Conservation (phyloP, 2,797 vertebrate genomes). For the Peromyscus eremicus region DNA sequence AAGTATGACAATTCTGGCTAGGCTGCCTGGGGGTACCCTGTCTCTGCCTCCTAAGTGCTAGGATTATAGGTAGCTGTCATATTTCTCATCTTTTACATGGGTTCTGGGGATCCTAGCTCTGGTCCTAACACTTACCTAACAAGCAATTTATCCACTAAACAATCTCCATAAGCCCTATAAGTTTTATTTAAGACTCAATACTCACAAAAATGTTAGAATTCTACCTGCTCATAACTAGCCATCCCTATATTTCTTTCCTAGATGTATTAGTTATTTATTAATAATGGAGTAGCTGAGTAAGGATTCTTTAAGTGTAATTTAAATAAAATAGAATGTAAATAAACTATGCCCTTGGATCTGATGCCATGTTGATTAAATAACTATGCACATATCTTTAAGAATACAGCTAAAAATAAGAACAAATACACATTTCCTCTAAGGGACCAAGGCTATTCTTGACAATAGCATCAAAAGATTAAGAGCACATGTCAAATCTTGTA, state of each 20-base stretch:
- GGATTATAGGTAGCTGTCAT: not conserved
- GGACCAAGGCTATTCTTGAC: slow-evolving; percentile 51
- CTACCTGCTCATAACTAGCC: not conserved
- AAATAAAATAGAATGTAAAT: slow-evolving; percentile 64
- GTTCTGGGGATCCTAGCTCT: not conserved
- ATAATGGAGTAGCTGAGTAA: slow-evolving; percentile 46
- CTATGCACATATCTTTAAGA: slow-evolving; percentile 14
- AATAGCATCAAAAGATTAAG: slow-evolving; percentile 66
- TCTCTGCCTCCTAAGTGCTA: not conserved
- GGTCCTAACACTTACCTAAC: not conserved
- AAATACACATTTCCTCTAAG: not conserved
- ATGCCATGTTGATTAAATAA: slow-evolving; percentile 43
- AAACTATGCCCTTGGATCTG: slow-evolving; percentile 18
- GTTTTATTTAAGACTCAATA: not conserved
- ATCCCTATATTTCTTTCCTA: not conserved
- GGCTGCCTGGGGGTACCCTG: not conserved
- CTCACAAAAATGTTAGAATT: slow-evolving; percentile 6
- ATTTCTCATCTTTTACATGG: not conserved
- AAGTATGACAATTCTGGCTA: not conserved
- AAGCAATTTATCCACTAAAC: not conserved
- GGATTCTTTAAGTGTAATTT: slow-evolving; percentile 46
- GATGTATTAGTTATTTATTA: slow-evolving; percentile 40
- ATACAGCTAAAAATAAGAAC: slow-evolving; percentile 44
- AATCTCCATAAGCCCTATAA: not conserved
- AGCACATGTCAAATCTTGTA: not conserved